These are phyloP conservation scores for Tetragonula carbonaria DNA, from an alignment of 2,888 invertebrate species.

Conservation along the genomic window DNA sequence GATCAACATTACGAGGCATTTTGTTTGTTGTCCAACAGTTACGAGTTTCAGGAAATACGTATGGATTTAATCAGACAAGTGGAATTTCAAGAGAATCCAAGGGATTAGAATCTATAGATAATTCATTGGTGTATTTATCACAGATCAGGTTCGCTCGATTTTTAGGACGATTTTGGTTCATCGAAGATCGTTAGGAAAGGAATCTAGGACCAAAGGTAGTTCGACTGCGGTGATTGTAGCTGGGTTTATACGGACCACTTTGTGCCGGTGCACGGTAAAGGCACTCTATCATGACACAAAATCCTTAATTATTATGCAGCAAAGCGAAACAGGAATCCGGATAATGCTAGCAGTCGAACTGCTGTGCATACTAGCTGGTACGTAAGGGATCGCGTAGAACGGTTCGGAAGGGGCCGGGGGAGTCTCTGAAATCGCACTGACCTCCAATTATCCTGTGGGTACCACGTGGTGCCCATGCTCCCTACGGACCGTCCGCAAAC, in stretches of 20 bases:
- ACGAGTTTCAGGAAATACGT: neutral
- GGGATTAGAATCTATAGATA: neutral
- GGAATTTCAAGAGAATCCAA: neutral
- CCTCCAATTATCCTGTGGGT: conserved; percentile 80
- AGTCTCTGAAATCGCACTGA: conserved; percentile 75
- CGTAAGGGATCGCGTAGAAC: conserved; percentile 65
- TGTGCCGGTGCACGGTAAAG: conserved; percentile 34
- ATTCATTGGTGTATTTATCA: neutral
- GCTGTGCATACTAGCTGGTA: conserved; percentile 61
- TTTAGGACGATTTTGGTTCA: neutral
- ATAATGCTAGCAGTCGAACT: conserved; percentile 71
- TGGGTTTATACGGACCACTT: conserved; percentile 1
- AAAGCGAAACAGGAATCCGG: conserved; percentile 70
- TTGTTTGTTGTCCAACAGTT: neutral
- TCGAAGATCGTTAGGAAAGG: neutral
- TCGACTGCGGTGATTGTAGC: neutral
- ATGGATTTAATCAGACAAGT: neutral
- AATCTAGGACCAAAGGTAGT: neutral
- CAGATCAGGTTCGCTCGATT: neutral
- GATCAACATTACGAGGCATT: neutral
- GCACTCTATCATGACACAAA: conserved; percentile 49
- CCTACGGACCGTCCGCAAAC: conserved; percentile 75
- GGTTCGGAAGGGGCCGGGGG: conserved; percentile 66
- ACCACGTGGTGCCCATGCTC: conserved; percentile 71
- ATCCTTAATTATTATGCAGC: conserved; percentile 72